These are phyloP conservation scores for Nesoenas mayeri DNA, from an alignment of 2,113 vertebrate species.

Conservation along the genomic window DNA sequence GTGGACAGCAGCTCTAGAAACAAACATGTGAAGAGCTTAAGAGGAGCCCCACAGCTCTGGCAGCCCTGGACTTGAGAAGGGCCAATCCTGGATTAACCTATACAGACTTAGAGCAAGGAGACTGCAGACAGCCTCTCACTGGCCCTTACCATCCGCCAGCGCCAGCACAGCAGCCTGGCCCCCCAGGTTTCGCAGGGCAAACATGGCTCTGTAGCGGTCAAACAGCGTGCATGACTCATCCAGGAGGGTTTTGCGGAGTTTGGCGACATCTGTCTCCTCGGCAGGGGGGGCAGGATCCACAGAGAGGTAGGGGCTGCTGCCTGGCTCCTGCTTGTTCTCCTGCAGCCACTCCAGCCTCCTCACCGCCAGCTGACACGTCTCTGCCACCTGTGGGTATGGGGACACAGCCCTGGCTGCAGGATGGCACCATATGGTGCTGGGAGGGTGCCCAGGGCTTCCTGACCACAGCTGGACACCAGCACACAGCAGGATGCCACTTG, in stretches of 20 bases:
- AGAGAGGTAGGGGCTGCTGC: conserved; percentile 80
- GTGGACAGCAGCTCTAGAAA: not conserved
- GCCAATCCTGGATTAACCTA: not conserved
- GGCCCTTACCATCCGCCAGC: conserved; percentile 84
- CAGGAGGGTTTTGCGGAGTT: conserved; percentile 78
- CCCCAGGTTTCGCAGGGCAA: conserved; percentile 87
- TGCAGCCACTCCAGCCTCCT: conserved; percentile 88
- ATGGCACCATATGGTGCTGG: accelerated
- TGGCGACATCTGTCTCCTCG: conserved; percentile 61
- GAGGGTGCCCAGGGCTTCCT: not conserved
- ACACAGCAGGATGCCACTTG: not conserved
- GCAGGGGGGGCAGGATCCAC: conserved; percentile 92
- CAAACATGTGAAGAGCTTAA: accelerated
- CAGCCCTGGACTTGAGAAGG: not conserved
- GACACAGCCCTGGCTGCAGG: accelerated
- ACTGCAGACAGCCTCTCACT: not conserved
- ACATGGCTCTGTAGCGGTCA: conserved; percentile 95
- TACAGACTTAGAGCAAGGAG: not conserved
- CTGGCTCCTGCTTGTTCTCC: conserved; percentile 28
- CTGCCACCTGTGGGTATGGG: conserved; percentile 80
- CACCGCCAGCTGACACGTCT: conserved; percentile 92
- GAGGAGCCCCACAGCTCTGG: not conserved
- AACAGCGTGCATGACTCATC: conserved; percentile 84
- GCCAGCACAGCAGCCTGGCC: conserved; percentile 83
- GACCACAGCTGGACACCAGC: accelerated